Evolutionary conservation across 2,113 vertebrate species (phyloP).

Genomic region (Lepidothrix coronata): DNA sequence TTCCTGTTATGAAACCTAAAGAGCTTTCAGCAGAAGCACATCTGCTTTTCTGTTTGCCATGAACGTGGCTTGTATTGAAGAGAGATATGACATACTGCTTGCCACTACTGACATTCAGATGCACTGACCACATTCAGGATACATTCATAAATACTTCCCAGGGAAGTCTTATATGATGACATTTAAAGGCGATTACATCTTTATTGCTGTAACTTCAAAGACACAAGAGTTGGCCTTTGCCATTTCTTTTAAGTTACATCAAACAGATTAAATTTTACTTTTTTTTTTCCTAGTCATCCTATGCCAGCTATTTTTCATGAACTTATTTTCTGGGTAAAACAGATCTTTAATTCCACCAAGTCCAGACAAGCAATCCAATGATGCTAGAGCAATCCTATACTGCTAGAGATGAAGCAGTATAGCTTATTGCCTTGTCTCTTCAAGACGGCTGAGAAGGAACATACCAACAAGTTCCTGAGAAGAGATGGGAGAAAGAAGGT

Average conservation of each 20-base stretch:
- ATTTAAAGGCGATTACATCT: not conserved
- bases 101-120: not conserved
- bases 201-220: not conserved
- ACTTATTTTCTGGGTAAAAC: not conserved
- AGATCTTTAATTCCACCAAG: not conserved
- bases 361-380: not conserved
- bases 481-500: not conserved
- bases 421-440: not conserved
- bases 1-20: not conserved
- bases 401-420: not conserved
- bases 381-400: no score
- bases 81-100: not conserved
- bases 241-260: not conserved
- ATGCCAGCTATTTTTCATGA: not conserved
- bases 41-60: not conserved
- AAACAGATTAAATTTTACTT: not conserved
- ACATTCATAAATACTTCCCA: not conserved
- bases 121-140: not conserved
- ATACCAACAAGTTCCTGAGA: not conserved
- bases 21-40: not conserved
- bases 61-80: not conserved
- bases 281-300: not conserved
- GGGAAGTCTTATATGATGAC: not conserved
- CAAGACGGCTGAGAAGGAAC: not conserved
- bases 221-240: not conserved